Evolutionary conservation across 1,140 invertebrate genomes (phyloP), one percentile per base, ranked within the genome.

Genomic region (Cardiocondyla obscurior): DNA sequence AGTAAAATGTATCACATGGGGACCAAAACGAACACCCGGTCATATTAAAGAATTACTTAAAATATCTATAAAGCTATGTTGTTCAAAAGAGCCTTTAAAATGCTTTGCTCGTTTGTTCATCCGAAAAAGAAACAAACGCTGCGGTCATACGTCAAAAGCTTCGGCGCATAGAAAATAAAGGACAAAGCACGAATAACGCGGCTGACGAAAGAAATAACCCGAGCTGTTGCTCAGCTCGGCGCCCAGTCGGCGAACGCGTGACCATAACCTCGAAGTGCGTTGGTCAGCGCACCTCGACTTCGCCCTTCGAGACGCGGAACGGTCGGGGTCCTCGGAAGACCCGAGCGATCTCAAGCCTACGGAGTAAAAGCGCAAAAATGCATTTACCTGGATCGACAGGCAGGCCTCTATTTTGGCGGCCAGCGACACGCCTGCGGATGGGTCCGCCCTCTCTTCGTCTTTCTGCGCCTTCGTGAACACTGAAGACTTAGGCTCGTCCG

Each of bases 321-420:
- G 28, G 30, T n/a, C 55, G 28, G 7, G 6, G 12, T 0, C 2
- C 3, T 0, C 1, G 14, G 28, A n/a, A n/a, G n/a, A n/a, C n/a
- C n/a, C n/a, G n/a, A n/a, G n/a, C n/a, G n/a, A n/a, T n/a, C n/a
- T n/a, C n/a, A n/a, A n/a, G n/a, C n/a, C n/a, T n/a, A n/a, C n/a
- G n/a, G n/a, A n/a, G n/a, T n/a, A n/a, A n/a, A n/a, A n/a, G n/a
- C n/a, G n/a, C n/a, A n/a, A n/a, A n/a, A n/a, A n/a, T n/a, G n/a
- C n/a, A 39, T 10, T 39, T 39, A 96, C 95, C 95, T 96, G 93
- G 76, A 96, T 94, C 65, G 95, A 95, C 83, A 96, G 93, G 87
- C 95, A 96, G 87, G 94, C 94, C 88, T 94, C 94, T 85, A 96
- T 96, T 93, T 95, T 95, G 44, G 92, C 94, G 53, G 94, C 94